phyloP scores from a whole-genome alignment of 2,888 invertebrate genomes.

The Leucozona laternaria region DNA sequence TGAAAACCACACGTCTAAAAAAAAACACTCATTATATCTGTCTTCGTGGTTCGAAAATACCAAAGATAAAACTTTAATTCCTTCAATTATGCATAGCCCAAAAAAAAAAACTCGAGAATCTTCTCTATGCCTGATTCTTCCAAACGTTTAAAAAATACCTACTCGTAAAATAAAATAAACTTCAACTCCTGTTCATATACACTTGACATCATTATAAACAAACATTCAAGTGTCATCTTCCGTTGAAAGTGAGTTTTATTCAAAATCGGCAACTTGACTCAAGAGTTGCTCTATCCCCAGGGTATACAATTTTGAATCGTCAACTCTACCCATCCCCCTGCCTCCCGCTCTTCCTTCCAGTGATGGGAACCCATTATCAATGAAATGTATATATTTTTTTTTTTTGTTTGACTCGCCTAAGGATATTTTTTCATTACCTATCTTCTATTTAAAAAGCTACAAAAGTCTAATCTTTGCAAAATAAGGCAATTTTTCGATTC shows the following conservation, averaged over 20 bases:
- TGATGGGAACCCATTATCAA: constrained; percentile 1
- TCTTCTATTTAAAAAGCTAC: not conserved
- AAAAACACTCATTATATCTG: too few species aligned
- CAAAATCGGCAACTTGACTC: constrained; percentile 14
- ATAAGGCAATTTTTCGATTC: constrained; percentile 22
- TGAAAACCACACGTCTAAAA: too few species aligned
- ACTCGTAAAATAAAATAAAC: not conserved
- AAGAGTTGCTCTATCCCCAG: not conserved
- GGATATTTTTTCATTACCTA: constrained; percentile 9
- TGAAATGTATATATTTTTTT: not conserved
- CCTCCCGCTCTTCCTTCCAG: too few species aligned
- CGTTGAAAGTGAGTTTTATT: constrained; percentile 17
- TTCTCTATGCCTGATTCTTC: not conserved
- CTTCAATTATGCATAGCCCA: not conserved
- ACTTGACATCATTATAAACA: not conserved
- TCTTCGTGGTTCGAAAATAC: too few species aligned
- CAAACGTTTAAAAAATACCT: not conserved
- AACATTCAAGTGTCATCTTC: constrained; percentile 20
- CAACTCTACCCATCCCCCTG: not conserved
- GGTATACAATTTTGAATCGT: not conserved
- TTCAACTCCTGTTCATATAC: not conserved
- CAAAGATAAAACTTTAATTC: not conserved
- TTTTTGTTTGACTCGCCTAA: constrained; percentile 12
- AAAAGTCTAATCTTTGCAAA: not conserved
- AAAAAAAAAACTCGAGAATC: not conserved